Conservation (phyloP, 2,888 invertebrate species). For the Hemithea aestivaria region DNA sequence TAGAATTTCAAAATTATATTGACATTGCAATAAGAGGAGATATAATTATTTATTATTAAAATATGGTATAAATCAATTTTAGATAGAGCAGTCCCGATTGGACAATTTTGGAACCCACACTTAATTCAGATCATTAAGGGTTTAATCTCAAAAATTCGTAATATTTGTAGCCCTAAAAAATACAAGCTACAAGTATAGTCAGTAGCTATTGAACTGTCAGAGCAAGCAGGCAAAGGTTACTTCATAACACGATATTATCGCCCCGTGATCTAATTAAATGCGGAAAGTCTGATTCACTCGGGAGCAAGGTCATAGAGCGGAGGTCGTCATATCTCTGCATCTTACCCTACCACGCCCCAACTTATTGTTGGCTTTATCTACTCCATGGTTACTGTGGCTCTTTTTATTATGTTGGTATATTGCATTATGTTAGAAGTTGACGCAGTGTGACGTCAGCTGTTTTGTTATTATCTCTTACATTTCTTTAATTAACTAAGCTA, state of each 20-base stretch:
- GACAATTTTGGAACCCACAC: no score
- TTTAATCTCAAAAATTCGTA: no score
- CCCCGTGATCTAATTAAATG: conserved; percentile 35
- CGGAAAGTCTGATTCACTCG: conserved; percentile 41
- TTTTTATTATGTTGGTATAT: conserved; percentile 25
- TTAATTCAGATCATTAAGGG: no score
- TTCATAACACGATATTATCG: conserved; percentile 8
- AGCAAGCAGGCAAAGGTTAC: not conserved
- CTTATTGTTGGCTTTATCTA: conserved; percentile 55
- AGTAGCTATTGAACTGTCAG: not conserved
- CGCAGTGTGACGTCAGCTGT: conserved; percentile 24
- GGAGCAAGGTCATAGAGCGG: conserved; percentile 52
- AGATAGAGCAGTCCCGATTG: no score
- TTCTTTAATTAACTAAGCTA: no score
- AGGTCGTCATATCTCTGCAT: conserved; percentile 47
- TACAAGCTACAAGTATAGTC: no score
- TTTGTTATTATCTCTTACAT: no score
- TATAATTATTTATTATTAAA: no score
- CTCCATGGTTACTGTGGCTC: conserved; percentile 28
- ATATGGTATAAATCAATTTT: no score
- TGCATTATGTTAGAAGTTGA: conserved; percentile 25
- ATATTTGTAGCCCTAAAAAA: no score
- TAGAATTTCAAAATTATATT: no score
- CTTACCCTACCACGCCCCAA: conserved; percentile 46
- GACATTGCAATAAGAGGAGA: no score